Conservation (phyloP, 2,797 vertebrate species). For the Falco rusticolus region DNA sequence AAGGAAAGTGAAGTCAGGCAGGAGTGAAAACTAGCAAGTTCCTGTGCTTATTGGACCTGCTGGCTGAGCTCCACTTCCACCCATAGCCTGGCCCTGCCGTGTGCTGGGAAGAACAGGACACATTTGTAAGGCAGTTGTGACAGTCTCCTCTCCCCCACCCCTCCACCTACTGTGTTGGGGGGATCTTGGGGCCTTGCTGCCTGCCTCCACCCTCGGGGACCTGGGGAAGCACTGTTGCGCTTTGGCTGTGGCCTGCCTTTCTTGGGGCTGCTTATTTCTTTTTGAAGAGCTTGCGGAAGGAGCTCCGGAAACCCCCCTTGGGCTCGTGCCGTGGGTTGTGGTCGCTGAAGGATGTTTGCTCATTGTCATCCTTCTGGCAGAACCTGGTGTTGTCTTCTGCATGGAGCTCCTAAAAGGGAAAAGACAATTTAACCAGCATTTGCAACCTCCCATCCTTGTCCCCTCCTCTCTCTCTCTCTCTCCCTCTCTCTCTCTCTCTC, state of each 20-base stretch:
- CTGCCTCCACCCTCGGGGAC: slow-evolving; percentile 59
- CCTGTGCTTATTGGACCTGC: slow-evolving; percentile 36
- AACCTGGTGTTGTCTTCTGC: slow-evolving; percentile 84
- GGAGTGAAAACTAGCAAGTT: slow-evolving; percentile 45
- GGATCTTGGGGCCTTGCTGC: slow-evolving; percentile 45
- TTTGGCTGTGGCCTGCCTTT: slow-evolving; percentile 68
- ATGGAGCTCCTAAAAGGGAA: slow-evolving; percentile 83
- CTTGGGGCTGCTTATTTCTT: slow-evolving; percentile 89
- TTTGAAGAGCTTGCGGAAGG: slow-evolving; percentile 99
- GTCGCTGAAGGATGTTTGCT: slow-evolving; percentile 89
- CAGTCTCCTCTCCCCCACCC: slow-evolving; percentile 54
- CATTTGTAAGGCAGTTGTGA: slow-evolving; percentile 31
- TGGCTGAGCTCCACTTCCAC: slow-evolving; percentile 41
- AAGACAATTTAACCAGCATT: slow-evolving; percentile 69
- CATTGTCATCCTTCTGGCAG: slow-evolving; percentile 84
- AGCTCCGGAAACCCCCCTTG: slow-evolving; percentile 96
- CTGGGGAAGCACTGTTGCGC: slow-evolving; percentile 51
- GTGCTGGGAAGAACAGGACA: slow-evolving; percentile 45
- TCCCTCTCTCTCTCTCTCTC: slow-evolving; percentile 1
- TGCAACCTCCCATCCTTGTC: slow-evolving; percentile 59
- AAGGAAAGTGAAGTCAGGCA: neutral
- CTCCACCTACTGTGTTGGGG: slow-evolving; percentile 41
- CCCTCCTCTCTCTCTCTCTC: neutral
- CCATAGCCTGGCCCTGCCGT: slow-evolving; percentile 22
- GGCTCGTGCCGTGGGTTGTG: slow-evolving; percentile 91